Percentiles rank a stretch among this genome's conserved stretches.
Evolutionary conservation across 2,113 vertebrate species (phyloP).

Genomic region (Tenebrosternarchus preto): DNA sequence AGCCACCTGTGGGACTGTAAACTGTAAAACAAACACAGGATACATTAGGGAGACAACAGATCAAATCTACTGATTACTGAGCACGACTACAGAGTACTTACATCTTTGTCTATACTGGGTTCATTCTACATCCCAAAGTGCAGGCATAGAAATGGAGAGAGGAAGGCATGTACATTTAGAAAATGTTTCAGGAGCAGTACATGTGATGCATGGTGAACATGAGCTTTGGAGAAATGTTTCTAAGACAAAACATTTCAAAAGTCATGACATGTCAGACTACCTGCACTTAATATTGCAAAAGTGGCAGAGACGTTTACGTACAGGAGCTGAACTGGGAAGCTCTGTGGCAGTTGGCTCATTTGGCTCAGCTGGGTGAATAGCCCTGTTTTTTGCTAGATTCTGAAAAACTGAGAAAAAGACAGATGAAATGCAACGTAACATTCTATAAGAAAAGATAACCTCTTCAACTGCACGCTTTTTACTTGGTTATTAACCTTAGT

Average conservation of each 20-base stretch:
- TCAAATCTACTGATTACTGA: neutral
- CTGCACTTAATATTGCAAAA: too few relatives aligned
- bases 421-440: neutral
- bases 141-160: constrained; percentile 23
- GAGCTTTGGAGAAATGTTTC: too few relatives aligned
- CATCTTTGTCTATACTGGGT: constrained; percentile 55
- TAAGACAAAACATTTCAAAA: too few relatives aligned
- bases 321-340: constrained; percentile 54
- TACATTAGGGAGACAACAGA: neutral
- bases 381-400: constrained; percentile 59
- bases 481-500: too few relatives aligned
- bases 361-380: constrained; percentile 49
- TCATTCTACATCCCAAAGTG: constrained; percentile 44
- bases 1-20: neutral
- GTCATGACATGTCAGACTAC: too few relatives aligned
- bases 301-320: constrained; percentile 17
- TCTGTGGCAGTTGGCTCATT: constrained; percentile 46
- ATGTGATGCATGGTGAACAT: neutral
- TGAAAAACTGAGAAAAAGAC: constrained; percentile 60
- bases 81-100: constrained; percentile 39
- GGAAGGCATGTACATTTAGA: neutral
- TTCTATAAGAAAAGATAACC: neutral
- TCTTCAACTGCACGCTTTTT: too few relatives aligned
- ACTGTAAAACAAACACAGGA: neutral
- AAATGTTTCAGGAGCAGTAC: neutral